Evolutionary conservation across 2,113 vertebrate genomes (phyloP).

Genomic region (Microtus pennsylvanicus): DNA sequence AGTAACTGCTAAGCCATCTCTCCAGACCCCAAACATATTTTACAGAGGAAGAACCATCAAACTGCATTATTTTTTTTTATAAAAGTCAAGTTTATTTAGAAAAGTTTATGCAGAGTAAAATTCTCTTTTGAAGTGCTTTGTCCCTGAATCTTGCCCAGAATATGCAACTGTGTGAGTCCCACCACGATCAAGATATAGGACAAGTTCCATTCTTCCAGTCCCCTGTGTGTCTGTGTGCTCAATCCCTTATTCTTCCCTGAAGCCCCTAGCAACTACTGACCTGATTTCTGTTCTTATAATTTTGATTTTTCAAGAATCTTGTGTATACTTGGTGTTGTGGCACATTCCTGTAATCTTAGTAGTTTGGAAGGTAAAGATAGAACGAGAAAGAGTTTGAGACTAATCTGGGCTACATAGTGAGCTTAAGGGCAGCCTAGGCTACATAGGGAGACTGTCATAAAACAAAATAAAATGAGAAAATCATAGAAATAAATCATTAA

Average conservation of each 20-base stretch:
- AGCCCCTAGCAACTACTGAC: neutral
- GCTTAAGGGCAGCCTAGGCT: neutral
- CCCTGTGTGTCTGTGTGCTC: neutral
- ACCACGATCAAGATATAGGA: neutral
- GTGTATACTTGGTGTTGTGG: neutral
- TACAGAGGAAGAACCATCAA: neutral
- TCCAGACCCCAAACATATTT: neutral
- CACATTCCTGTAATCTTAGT: neutral
- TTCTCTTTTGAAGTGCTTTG: neutral
- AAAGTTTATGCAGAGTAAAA: neutral
- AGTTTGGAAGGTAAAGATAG: neutral
- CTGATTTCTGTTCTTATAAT: neutral
- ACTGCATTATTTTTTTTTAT: neutral
- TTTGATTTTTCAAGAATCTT: constrained; percentile 7
- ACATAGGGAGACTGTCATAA: neutral
- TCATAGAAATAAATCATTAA: neutral
- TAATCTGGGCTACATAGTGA: neutral
- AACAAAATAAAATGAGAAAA: neutral
- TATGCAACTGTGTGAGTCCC: neutral
- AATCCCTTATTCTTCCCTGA: neutral
- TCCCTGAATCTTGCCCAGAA: neutral
- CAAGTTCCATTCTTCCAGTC: neutral
- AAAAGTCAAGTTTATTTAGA: constrained; percentile 21
- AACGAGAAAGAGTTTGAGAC: neutral
- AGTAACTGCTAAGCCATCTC: neutral